These are phyloP conservation scores for Falco berigora DNA, from an alignment of 2,797 vertebrate genomes.

Conservation along the genomic window DNA sequence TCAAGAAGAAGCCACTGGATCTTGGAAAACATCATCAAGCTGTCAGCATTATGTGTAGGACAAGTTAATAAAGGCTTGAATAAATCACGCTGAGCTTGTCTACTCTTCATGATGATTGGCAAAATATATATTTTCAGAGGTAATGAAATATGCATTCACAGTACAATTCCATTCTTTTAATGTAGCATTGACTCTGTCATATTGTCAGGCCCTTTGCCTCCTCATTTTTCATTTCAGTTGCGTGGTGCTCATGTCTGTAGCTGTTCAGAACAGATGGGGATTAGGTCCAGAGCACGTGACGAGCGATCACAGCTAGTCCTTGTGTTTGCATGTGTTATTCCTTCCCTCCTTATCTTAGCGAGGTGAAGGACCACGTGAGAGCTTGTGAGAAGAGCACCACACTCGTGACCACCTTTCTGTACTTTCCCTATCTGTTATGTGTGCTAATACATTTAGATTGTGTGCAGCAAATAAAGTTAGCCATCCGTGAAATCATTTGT, in stretches of 20 bases:
- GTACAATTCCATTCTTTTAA: background rate
- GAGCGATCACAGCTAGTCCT: background rate
- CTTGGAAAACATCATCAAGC: slow-evolving; percentile 1
- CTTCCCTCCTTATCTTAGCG: background rate
- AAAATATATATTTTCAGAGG: background rate
- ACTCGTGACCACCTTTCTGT: accelerated
- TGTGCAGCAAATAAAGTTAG: background rate
- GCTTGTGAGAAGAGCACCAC: background rate
- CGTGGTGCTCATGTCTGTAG: background rate
- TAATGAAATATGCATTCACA: background rate
- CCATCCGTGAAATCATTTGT: background rate
- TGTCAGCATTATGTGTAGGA: background rate
- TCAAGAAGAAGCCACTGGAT: slow-evolving; percentile 8
- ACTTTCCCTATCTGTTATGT: background rate
- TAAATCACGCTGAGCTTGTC: background rate
- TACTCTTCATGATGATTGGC: background rate
- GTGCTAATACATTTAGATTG: accelerated
- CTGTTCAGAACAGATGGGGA: background rate
- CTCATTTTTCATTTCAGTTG: background rate
- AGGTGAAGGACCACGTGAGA: background rate
- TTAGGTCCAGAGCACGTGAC: background rate
- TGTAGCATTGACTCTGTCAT: background rate
- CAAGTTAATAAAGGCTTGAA: background rate
- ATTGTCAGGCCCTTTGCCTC: background rate
- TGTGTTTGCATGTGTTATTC: background rate